These are phyloP conservation scores for Tenthredo distinguenda DNA, from an alignment of 2,888 invertebrate species.

Conservation along the genomic window DNA sequence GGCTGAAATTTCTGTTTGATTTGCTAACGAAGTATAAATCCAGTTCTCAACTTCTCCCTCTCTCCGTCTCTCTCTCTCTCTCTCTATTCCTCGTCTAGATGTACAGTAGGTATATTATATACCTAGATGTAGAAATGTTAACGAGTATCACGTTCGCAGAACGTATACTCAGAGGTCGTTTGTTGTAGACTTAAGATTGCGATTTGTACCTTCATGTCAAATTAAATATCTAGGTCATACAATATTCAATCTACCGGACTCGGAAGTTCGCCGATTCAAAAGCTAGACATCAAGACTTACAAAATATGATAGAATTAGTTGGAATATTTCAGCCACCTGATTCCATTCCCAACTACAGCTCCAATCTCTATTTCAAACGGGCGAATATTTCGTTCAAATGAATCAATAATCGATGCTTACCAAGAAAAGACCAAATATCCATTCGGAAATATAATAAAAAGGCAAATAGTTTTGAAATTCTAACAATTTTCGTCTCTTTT, in stretches of 20 bases:
- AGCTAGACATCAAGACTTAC: background rate
- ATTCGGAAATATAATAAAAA: background rate
- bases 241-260: background rate
- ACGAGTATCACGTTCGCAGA: background rate
- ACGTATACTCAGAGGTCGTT: background rate
- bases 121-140: background rate
- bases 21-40: slow-evolving; percentile 15
- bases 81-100: too few species aligned
- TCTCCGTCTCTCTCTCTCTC: too few species aligned
- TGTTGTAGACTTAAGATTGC: background rate
- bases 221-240: background rate
- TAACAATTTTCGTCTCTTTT: background rate
- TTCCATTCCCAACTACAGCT: background rate
- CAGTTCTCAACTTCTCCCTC: background rate
- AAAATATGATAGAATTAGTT: background rate
- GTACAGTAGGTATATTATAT: background rate
- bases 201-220: background rate
- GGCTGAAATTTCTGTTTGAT: slow-evolving; percentile 18
- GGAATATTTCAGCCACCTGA: background rate
- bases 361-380: background rate
- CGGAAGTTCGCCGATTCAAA: background rate
- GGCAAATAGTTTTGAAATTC: background rate
- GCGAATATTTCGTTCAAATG: background rate
- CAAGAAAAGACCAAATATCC: background rate
- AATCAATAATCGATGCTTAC: background rate